Percentiles rank a stretch among this genome's conserved stretches.
Evolutionary conservation across 2,888 invertebrate species (phyloP).

Genomic region (Pristionchus japonicus): DNA sequence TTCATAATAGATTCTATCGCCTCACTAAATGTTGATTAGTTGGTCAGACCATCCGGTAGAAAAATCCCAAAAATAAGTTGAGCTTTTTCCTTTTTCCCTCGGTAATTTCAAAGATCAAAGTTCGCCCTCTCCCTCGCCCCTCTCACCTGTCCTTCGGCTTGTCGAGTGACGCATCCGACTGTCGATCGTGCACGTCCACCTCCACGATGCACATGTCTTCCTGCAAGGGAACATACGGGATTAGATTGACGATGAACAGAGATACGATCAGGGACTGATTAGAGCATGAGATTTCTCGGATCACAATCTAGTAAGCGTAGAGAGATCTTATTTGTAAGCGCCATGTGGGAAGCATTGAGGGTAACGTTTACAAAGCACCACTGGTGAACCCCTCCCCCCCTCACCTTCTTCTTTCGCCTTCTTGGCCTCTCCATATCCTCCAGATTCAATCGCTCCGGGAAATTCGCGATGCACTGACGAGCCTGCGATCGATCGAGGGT

Average conservation of each 20-base stretch:
- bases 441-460: constrained; percentile 56
- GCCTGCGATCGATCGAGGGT: constrained; percentile 54
- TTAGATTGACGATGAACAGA: too few relatives aligned
- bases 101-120: neutral
- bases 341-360: too few relatives aligned
- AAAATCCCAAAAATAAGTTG: neutral
- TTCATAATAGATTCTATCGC: neutral
- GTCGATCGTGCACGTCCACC: constrained; percentile 32
- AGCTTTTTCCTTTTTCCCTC: neutral
- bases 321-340: too few relatives aligned
- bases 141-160: constrained; percentile 42
- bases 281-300: too few relatives aligned
- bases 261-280: too few relatives aligned
- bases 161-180: neutral
- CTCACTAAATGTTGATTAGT: too few relatives aligned
- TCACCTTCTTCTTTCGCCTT: constrained; percentile 51
- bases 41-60: neutral
- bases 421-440: constrained; percentile 52
- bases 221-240: constrained; percentile 3
- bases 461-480: constrained; percentile 65
- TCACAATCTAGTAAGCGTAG: too few relatives aligned
- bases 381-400: neutral
- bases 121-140: neutral
- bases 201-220: constrained; percentile 45
- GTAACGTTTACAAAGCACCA: too few relatives aligned